Evolutionary conservation across 2,888 invertebrate genomes (phyloP).

Genomic region (Andrena bicolor): DNA sequence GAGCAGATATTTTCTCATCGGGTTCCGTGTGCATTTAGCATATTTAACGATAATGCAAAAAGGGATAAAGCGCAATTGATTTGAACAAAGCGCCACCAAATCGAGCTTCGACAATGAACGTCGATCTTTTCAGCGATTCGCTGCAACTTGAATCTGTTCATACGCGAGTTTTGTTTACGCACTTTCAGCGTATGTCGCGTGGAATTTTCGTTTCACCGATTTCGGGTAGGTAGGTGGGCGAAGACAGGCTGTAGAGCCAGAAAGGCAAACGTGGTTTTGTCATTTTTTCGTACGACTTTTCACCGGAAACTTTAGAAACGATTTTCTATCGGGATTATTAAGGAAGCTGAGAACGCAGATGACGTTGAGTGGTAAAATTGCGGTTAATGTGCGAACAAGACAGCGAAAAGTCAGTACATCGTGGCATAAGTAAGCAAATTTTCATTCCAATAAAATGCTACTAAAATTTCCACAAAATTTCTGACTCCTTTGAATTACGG

Average conservation of each 20-base stretch:
- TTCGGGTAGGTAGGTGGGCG: slow-evolving; percentile 59
- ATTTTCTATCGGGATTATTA: slow-evolving; percentile 20
- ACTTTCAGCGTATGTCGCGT: slow-evolving; percentile 48
- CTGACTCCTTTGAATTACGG: background rate
- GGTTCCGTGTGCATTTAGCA: too few species aligned
- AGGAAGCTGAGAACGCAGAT: slow-evolving; percentile 62
- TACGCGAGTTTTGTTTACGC: slow-evolving; percentile 63
- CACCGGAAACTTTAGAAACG: background rate
- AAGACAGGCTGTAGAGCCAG: slow-evolving; percentile 17
- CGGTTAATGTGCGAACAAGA: slow-evolving; percentile 47
- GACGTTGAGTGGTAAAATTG: slow-evolving; percentile 67
- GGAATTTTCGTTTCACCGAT: slow-evolving; percentile 52
- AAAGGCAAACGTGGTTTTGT: slow-evolving; percentile 7
- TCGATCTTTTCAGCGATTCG: slow-evolving; percentile 46
- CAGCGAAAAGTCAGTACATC: slow-evolving; percentile 39
- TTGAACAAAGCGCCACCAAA: background rate
- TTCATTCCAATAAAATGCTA: too few species aligned
- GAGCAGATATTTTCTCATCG: background rate
- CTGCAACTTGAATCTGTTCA: slow-evolving; percentile 60
- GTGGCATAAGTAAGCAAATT: too few species aligned
- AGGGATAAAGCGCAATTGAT: background rate
- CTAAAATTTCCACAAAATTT: background rate
- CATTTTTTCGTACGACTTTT: background rate
- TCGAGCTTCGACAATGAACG: slow-evolving; percentile 11
- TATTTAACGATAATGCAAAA: too few species aligned